These are phyloP conservation scores for Scaptomyza tumidula DNA, from an alignment of 2,888 invertebrate species.

Conservation along the genomic window DNA sequence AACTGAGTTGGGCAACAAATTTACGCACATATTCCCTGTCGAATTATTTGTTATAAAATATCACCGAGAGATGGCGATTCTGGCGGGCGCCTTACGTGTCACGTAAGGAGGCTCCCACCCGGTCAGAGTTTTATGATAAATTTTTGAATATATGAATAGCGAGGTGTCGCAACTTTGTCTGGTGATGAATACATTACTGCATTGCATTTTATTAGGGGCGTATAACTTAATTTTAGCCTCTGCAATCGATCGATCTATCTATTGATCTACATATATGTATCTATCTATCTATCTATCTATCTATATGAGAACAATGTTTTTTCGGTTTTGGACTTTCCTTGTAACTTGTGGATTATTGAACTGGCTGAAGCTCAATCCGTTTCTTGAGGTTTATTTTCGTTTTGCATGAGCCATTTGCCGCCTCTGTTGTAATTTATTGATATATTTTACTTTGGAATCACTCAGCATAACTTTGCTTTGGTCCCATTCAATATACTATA, in stretches of 20 bases:
- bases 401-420: slow-evolving; percentile 63
- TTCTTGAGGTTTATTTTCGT: slow-evolving; percentile 16
- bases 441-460: slow-evolving; percentile 80
- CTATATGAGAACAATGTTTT: slow-evolving; percentile 36
- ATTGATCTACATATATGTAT: slow-evolving; percentile 10
- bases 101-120: slow-evolving; percentile 66
- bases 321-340: slow-evolving; percentile 40
- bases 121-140: slow-evolving; percentile 79
- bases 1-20: slow-evolving; percentile 32
- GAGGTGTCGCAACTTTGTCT: slow-evolving; percentile 60
- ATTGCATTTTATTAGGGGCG: slow-evolving; percentile 80
- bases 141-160: slow-evolving; percentile 84
- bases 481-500: slow-evolving; percentile 51
- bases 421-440: slow-evolving; percentile 80
- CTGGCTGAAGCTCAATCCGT: slow-evolving; percentile 45
- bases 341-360: slow-evolving; percentile 55
- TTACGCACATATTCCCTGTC: slow-evolving; percentile 56
- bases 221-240: slow-evolving; percentile 71
- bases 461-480: slow-evolving; percentile 76
- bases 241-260: slow-evolving; percentile 16
- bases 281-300: slow-evolving; percentile 21
- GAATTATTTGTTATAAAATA: slow-evolving; percentile 34
- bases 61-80: slow-evolving; percentile 15
- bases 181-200: slow-evolving; percentile 81
- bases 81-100: slow-evolving; percentile 35